Base-by-base conservation (phyloP, 1,140 invertebrate genomes). In the Drusus annulatus region DNA sequence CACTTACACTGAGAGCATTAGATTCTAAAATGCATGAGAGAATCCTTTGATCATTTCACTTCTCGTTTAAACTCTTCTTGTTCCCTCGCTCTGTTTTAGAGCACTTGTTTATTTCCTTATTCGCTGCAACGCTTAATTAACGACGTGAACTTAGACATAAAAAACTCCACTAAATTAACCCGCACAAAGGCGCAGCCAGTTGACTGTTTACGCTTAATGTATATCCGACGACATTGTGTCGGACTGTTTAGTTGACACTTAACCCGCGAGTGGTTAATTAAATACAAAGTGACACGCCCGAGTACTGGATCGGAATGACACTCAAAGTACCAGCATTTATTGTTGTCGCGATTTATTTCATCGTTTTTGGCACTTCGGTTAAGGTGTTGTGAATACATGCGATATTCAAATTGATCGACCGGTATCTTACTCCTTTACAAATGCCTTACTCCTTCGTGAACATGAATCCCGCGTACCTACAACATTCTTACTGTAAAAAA, bases 131-230 rank as follows among this genome's bases (percentile, higher is more conserved):
- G 36, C 36, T 45, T 45, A 45, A 45, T 13, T 45, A 45, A 45
- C 36, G 36, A 45, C 23, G 28, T 31, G 62, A 65, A 28, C 21
- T 28, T 25, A 16, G 10, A 65, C 62, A 28, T 65, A 28, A 65
- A 28, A n/a, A 25, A 28, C 36, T n/a, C 62, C 62, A 65, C 62
- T 65, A 65, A 65, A 65, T 65, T 65, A 25, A 16, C 21, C 62
- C n/a, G 2, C 25, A 65, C 62, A 65, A 65, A 28, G 62, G 36
- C 36, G 36, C 36, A 45, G 36, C 36, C 8, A 65, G 56, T 60
- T 15, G 19, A 21, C 36, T 21, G 16, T 17, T 60, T 60, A 60
- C 56, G 17, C 17, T 60, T 60, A 60, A 60, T 60, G 56, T 17
- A 60, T 60, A 17, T 60, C 23, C 19, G 56, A 60, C 54, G 19